Percentiles rank a stretch among this genome's conserved stretches.
Evolutionary conservation across 2,797 vertebrate genomes (phyloP).

Genomic region (Myioborus miniatus): DNA sequence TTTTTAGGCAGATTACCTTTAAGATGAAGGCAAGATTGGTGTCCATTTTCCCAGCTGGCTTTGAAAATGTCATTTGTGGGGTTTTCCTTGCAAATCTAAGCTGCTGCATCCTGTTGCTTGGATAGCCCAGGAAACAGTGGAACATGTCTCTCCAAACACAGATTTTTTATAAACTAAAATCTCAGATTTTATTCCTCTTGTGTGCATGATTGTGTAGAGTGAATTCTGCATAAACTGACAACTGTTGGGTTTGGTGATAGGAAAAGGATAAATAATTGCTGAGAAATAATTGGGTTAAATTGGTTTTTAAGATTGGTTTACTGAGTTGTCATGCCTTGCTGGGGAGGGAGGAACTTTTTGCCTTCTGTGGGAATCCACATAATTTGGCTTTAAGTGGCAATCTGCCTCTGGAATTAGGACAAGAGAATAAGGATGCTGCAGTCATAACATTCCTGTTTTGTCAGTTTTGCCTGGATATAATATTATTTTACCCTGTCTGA

Average conservation of each 20-base stretch:
- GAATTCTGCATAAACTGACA: not conserved
- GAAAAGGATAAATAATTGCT: not conserved
- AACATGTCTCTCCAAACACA: not conserved
- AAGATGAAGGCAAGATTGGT: not conserved
- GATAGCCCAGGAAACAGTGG: not conserved
- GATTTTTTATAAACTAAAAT: not conserved
- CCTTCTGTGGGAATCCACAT: not conserved
- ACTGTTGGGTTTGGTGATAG: not conserved
- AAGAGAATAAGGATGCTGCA: not conserved
- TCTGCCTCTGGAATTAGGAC: not conserved
- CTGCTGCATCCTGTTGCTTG: not conserved
- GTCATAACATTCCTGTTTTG: not conserved
- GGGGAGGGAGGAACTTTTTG: not conserved
- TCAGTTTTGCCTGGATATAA: not conserved
- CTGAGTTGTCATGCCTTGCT: not conserved
- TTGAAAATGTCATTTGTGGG: not conserved
- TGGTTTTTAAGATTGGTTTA: not conserved
- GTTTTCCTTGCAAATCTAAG: not conserved
- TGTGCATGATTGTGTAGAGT: fast-evolving
- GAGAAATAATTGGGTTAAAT: not conserved
- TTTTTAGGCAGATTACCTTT: not conserved
- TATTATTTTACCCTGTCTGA: not conserved
- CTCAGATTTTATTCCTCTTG: not conserved
- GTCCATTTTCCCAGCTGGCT: not conserved
- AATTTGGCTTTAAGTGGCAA: not conserved